These are phyloP conservation scores for Pachypsylla venusta DNA, from an alignment of 1,140 invertebrate species.

Conservation along the genomic window DNA sequence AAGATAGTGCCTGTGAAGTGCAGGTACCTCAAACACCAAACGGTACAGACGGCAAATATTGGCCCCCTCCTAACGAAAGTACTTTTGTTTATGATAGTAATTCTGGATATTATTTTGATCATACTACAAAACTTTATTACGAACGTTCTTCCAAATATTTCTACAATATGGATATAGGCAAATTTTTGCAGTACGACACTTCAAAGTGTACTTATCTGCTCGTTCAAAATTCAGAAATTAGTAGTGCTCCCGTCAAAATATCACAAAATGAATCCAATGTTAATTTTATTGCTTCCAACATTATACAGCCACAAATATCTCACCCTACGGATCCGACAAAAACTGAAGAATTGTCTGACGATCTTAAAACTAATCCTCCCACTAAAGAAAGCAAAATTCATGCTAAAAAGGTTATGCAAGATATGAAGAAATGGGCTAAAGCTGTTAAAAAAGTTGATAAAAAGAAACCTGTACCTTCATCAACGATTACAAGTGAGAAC, in stretches of 20 bases:
- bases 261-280: not conserved
- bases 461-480: not conserved
- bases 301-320: too few species aligned
- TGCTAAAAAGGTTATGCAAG: conserved; percentile 3
- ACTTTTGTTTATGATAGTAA: not conserved
- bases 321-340: too few species aligned
- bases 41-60: not conserved
- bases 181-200: not conserved
- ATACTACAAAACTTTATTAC: not conserved
- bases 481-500: not conserved
- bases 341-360: not conserved
- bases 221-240: conserved; percentile 6
- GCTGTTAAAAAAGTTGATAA: not conserved
- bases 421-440: not conserved
- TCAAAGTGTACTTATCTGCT: not conserved
- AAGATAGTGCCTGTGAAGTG: not conserved
- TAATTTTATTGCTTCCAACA: not conserved
- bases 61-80: not conserved
- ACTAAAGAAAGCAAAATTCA: conserved; percentile 4
- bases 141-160: conserved; percentile 2
- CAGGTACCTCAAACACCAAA: not conserved
- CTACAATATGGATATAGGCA: conserved; percentile 5
- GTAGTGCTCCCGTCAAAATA: conserved; percentile 4
- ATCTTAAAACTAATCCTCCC: not conserved
- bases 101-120: conserved; percentile 1